Conservation (phyloP, 2,113 vertebrate species). For the Heloderma charlesbogerti region DNA sequence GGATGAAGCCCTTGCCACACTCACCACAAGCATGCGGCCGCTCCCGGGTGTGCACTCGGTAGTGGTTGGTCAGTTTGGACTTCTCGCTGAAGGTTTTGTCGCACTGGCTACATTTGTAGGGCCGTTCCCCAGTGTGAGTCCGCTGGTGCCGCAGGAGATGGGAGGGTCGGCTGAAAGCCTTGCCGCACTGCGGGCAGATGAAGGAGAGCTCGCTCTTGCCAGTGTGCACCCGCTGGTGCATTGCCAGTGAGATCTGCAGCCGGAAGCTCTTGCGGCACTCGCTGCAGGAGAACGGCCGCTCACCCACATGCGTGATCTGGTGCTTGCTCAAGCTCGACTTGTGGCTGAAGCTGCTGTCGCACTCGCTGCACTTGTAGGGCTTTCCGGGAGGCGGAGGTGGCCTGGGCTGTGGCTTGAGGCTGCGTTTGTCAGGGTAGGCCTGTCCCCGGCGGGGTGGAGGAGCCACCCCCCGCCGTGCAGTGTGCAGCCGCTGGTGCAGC, state of each 20-base stretch:
- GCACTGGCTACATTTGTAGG: conserved; percentile 82
- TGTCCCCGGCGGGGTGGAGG: conserved; percentile 73
- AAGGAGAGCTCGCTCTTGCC: conserved; percentile 83
- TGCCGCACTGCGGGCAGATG: conserved; percentile 83
- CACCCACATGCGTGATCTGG: conserved; percentile 83
- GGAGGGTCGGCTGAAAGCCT: conserved; percentile 83
- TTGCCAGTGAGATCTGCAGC: conserved; percentile 83
- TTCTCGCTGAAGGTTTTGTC: conserved; percentile 86
- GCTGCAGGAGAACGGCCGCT: conserved; percentile 80
- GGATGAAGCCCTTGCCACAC: conserved; percentile 84
- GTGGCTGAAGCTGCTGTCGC: conserved; percentile 86
- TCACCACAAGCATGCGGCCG: conserved; percentile 81
- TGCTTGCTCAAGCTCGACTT: conserved; percentile 84
- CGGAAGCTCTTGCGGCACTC: conserved; percentile 84
- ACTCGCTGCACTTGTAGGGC: conserved; percentile 83
- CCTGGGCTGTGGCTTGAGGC: conserved; percentile 60
- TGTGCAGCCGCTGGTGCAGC: conserved; percentile 82
- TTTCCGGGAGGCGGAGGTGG: conserved; percentile 63
- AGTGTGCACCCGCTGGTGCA: conserved; percentile 82
- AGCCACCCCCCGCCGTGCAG: conserved; percentile 68
- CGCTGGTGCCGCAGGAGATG: conserved; percentile 83
- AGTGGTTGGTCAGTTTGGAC: conserved; percentile 84
- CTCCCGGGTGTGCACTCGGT: conserved; percentile 83
- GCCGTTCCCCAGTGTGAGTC: conserved; percentile 83
- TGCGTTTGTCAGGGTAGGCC: conserved; percentile 64